Base-by-base conservation (phyloP, 2,888 invertebrate species). In the Troilus luridus region DNA sequence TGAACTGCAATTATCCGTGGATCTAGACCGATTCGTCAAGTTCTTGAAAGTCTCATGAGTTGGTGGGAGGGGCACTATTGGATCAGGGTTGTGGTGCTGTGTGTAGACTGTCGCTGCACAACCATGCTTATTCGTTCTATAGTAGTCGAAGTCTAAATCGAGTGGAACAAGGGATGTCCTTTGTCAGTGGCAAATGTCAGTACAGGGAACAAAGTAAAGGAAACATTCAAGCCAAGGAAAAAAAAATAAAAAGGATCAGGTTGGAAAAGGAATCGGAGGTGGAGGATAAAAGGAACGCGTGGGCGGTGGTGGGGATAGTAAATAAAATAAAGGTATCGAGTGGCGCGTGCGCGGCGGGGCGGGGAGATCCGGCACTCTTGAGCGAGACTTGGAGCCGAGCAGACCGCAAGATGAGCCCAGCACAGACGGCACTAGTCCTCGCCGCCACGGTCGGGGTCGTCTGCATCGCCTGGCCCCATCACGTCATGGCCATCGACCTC, bases 401-500 rank as follows among this genome's bases (percentile, higher is more conserved):
- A 58, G 90, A 90, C 7, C 72, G 77, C 67, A 88, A 56, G 21
- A 92, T 92, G 92, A 92, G 91, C 72, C 91, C 92, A 90, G 90
- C 92, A 91, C 91, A 92, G 89, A 92, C 91, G 88, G 91, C 92
- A 17, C 91, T 92, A 64, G 91, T 92, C 88, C 91, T 94, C 93
- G 94, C 93, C 92, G 93, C 94, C 93, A 94, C 94, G 93, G 94
- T 94, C 93, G 94, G 94, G 93, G 94, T 94, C 92, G 93, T 94
- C 92, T 93, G 93, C 92, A 95, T 96, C 94, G 95, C 96, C 93
- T 95, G 96, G 93, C 96, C 96, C 89, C 95, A 95, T 93, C 95
- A 96, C 91, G 96, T 96, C 93, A 95, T 95, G 94, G 96, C 97
- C 92, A 96, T 98, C 93, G 97, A 98, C 95, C 95, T 98, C 93